Conservation (phyloP, 2,797 vertebrate species). For the Oophaga sylvatica region DNA sequence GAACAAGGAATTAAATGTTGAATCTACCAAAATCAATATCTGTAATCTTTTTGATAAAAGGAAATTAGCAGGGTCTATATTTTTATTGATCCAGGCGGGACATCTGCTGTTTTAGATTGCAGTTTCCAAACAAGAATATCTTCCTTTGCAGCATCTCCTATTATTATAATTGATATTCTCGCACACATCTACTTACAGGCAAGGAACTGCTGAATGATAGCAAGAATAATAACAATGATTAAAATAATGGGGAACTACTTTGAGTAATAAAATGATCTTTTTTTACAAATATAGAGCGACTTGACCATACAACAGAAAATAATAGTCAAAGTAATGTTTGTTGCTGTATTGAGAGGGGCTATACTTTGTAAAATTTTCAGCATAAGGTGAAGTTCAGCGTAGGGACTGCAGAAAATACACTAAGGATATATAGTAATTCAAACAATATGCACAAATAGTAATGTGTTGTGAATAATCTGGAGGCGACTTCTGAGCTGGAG, state of each 20-base stretch:
- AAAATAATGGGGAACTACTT: background rate
- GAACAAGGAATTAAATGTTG: slow-evolving; percentile 30
- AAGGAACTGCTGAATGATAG: background rate
- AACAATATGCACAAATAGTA: background rate
- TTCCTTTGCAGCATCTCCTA: background rate
- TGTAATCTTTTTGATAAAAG: slow-evolving; percentile 65
- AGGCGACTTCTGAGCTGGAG: too few species aligned
- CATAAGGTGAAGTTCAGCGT: background rate
- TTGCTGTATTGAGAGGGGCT: background rate
- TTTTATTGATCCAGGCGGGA: slow-evolving; percentile 50
- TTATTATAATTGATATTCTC: background rate
- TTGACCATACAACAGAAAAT: background rate
- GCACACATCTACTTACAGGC: background rate
- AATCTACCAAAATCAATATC: slow-evolving; percentile 65
- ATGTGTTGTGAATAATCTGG: background rate
- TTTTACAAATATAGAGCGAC: background rate
- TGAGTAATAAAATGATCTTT: background rate
- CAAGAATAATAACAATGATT: background rate
- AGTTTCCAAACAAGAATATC: slow-evolving; percentile 24
- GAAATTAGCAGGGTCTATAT: slow-evolving; percentile 67
- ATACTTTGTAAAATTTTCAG: background rate
- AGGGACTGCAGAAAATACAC: background rate
- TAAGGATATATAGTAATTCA: background rate
- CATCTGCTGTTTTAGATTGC: slow-evolving; percentile 20
- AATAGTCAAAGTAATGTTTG: background rate